These are phyloP conservation scores for Apogon hyalosoma DNA, from an alignment of 2,797 vertebrate species.

Conservation along the genomic window DNA sequence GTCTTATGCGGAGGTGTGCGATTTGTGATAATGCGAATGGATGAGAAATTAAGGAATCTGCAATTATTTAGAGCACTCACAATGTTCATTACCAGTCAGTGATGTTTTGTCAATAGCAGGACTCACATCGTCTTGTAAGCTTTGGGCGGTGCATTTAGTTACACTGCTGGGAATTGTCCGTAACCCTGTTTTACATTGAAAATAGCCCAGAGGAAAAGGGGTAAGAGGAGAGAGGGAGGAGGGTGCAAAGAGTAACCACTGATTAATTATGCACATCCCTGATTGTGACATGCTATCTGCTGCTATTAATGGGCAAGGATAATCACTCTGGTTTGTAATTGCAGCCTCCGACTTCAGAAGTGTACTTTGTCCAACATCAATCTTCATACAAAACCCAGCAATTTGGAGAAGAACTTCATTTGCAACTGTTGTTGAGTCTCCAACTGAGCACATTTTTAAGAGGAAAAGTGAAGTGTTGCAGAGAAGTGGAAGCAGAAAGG, in stretches of 20 bases:
- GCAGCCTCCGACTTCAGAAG: conserved; percentile 90
- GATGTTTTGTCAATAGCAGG: conserved; percentile 92
- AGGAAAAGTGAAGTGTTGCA: conserved; percentile 52
- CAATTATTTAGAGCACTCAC: conserved; percentile 64
- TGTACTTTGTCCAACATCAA: conserved; percentile 90
- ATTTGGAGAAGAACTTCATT: conserved; percentile 92
- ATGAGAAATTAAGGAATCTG: conserved; percentile 69
- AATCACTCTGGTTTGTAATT: conserved; percentile 96
- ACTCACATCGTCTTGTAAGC: conserved; percentile 93
- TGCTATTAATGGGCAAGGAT: conserved; percentile 96
- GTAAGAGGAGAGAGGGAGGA: conserved; percentile 54
- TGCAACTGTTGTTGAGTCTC: conserved; percentile 81
- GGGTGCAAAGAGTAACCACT: conserved; percentile 80
- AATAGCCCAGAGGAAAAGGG: conserved; percentile 91
- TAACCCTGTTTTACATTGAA: conserved; percentile 94
- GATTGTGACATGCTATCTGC: conserved; percentile 95
- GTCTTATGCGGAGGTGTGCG: conserved; percentile 42
- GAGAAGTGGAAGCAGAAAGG: conserved; percentile 46
- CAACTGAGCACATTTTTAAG: conserved; percentile 56
- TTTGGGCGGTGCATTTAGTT: conserved; percentile 92
- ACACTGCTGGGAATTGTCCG: conserved; percentile 94
- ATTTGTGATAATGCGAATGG: conserved; percentile 46
- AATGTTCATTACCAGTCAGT: conserved; percentile 89
- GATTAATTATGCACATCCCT: conserved; percentile 94
- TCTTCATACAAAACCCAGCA: conserved; percentile 89